Conservation (phyloP, 2,797 vertebrate species). For the Amniataba percoides region DNA sequence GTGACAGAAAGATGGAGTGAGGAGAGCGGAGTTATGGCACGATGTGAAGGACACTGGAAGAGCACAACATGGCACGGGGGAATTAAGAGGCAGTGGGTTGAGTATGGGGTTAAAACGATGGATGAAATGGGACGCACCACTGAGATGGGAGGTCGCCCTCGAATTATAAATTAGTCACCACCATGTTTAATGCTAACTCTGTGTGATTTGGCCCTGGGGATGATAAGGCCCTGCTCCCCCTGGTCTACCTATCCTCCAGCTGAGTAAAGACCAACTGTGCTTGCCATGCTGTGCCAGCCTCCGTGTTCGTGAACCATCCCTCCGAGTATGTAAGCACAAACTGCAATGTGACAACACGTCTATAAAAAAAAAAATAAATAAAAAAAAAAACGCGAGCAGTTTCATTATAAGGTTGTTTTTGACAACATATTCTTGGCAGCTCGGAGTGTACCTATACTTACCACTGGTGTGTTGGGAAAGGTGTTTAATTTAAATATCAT, state of each 20-base stretch:
- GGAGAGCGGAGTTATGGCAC: constrained; percentile 26
- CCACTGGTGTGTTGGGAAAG: constrained; percentile 18
- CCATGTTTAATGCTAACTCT: constrained; percentile 31
- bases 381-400: constrained; percentile 9
- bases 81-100: constrained; percentile 30
- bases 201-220: constrained; percentile 34
- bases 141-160: constrained; percentile 67
- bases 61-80: constrained; percentile 13
- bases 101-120: constrained; percentile 31
- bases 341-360: constrained; percentile 13
- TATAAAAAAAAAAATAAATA: too few relatives aligned
- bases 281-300: constrained; percentile 10
- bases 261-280: constrained; percentile 27
- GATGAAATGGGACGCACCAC: constrained; percentile 40
- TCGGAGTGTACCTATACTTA: constrained; percentile 29
- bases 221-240: neutral
- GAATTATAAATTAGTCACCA: constrained; percentile 44
- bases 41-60: constrained; percentile 38
- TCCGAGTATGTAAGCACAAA: constrained; percentile 11
- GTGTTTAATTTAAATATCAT: constrained; percentile 41
- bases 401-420: constrained; percentile 9
- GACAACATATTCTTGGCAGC: constrained; percentile 37
- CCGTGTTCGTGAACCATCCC: constrained; percentile 3
- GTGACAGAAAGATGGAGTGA: constrained; percentile 22
- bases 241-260: constrained; percentile 25